Conservation (phyloP, 2,113 vertebrate genomes). For the Falco punctatus region DNA sequence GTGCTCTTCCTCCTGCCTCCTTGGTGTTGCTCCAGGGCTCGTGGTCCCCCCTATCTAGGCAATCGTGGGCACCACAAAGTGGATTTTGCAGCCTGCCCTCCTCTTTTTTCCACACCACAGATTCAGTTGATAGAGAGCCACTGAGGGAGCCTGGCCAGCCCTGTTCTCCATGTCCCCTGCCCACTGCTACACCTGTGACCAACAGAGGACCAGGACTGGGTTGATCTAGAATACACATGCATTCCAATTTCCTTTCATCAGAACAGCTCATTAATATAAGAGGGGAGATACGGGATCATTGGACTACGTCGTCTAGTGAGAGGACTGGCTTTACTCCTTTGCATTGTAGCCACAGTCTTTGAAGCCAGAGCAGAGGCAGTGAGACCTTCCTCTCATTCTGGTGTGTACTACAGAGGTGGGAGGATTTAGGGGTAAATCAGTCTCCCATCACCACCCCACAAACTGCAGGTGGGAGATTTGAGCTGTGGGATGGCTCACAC, state of each 20-base stretch:
- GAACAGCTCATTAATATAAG: not conserved
- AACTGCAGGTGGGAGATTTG: not conserved
- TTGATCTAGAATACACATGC: not conserved
- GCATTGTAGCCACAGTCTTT: not conserved
- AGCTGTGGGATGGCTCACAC: not conserved
- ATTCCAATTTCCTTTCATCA: not conserved
- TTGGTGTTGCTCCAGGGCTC: not conserved
- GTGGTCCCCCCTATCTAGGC: not conserved
- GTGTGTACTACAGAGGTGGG: not conserved
- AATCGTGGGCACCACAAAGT: not conserved
- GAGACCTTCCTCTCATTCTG: not conserved
- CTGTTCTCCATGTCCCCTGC: rapidly evolving
- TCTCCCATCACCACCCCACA: not conserved
- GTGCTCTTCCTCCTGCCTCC: not conserved
- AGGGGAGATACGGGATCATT: not conserved
- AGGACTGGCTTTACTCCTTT: not conserved
- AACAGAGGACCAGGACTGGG: not conserved
- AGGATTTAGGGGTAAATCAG: not conserved
- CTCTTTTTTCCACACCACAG: not conserved
- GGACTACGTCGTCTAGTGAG: not conserved
- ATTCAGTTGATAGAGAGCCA: not conserved
- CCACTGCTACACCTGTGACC: not conserved
- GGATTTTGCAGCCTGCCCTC: not conserved
- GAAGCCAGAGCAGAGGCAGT: not conserved
- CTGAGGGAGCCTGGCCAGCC: not conserved